Base-by-base conservation (phyloP, 2,113 vertebrate species). In the Callorhinus ursinus region DNA sequence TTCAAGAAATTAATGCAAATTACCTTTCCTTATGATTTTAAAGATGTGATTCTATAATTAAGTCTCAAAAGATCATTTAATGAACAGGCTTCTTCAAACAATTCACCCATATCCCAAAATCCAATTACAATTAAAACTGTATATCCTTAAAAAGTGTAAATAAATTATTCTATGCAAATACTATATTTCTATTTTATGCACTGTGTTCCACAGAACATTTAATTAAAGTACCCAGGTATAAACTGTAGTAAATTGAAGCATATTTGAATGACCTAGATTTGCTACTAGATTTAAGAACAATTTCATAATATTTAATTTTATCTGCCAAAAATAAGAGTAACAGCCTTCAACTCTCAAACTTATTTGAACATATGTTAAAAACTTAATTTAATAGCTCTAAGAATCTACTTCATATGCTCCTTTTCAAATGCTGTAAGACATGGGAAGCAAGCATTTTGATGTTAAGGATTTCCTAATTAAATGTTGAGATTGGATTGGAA, bases 211-310 rank as follows among this genome's bases (percentile, higher is more conserved):
- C 22, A 46, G 74, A 87, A 92, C 28, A 93, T 46, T 97, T 97
- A 96, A 95, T 93, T 96, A 95, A 76, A 93, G 15, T 90, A 81
- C 16, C 46, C 59, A 85, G 51, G 28, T 96, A 61, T 89, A 95
- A 97, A 85, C 88, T 96, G 46, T 55, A 89, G 42, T 94, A 98
- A 98, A 95, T 97, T 88, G n/a, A 89, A 95, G 14, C 67, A 89
- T 86, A 88, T 82, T 96, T 87, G 57, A 88, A 94, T 93, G 39
- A 31, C 33, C 5, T 22, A 76, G 10, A 42, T 93, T 91, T 89
- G 63, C 57, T 80, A 59, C 9, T 77, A 74, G 31, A 91, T 33
- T 94, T 86, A 94, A 97, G 31, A 86, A 76, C 2, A 69, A 83
- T 83, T 92, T 96, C 77, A 53, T 86, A 90, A 39, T 63, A 83